Base-by-base conservation (phyloP, 2,113 vertebrate species). In the Crotophaga sulcirostris region DNA sequence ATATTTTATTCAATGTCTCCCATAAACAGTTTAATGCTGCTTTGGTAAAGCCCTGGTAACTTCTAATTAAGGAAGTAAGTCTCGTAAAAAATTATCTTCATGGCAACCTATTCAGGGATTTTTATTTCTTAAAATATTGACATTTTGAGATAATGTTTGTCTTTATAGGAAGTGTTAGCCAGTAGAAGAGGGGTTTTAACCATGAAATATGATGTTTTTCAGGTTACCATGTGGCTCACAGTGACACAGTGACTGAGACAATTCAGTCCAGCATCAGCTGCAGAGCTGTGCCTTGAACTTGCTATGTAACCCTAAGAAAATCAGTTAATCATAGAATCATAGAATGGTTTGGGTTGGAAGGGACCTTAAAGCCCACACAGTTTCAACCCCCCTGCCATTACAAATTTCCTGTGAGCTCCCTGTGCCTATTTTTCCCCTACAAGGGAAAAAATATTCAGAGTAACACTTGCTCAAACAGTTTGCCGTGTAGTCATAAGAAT, bases 51-150 rank as follows among this genome's bases (percentile, higher is more conserved):
- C 85, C 64, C 44, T 88, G 60, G 85, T 90, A 90, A 89, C 73
- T 93, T 81, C 73, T 91, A 81, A 82, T 87, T 92, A 94, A 51
- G 64, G n/a, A 79, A 79, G 38, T 23, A 69, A 84, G 24, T 13
- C 28, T 96, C 68, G 31, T 85, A 60, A 90, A 95, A 93, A 60
- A 11, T n/a, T 12, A 36, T 93, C 33, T 69, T 87, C 59, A 72
- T 60, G 84, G 40, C 60, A 88, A 75, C 40, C 34, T 70, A 79
- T 88, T 88, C 26, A 90, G 73, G 51, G 26, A 87, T 64, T 83
- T 88, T 92, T 77, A 60, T 81, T 93, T 92, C 64, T 85, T 84
- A 56, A 59, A 80, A 75, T 93, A 66, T 33, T 91, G 69, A 81
- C 51, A 82, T 89, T 84, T 84, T 40, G 54, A 42, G 34, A 67